A percentile compares a stretch with the other conserved stretches of the same genome.
Conservation (phyloP, 2,113 vertebrate species). For the Vulpes vulpes region DNA sequence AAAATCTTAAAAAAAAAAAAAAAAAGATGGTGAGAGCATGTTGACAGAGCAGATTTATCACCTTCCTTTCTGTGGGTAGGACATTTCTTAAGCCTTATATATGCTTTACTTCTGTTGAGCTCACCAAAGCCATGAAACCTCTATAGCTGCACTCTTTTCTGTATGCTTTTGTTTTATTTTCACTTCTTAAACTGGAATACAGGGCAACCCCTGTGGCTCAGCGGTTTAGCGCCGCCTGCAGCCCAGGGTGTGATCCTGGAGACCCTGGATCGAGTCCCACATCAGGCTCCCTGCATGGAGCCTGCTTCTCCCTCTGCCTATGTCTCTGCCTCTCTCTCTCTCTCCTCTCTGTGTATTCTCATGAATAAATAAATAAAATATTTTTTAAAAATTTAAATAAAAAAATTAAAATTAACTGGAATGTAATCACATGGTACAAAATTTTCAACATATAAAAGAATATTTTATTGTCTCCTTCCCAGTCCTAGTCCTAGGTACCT, state of each 20-base stretch:
- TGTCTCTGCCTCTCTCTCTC: too few species aligned
- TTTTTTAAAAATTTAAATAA: too few species aligned
- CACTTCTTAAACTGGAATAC: not conserved
- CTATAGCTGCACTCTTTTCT: not conserved
- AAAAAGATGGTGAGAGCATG: not conserved
- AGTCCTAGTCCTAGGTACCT: not conserved
- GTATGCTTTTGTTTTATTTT: constrained; percentile 7
- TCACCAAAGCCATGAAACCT: not conserved
- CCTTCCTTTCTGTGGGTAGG: not conserved
- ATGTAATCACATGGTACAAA: not conserved
- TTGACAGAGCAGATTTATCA: not conserved
- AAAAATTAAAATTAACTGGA: too few species aligned
- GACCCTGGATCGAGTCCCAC: too few species aligned
- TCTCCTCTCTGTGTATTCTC: too few species aligned
- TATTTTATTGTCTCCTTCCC: not conserved
- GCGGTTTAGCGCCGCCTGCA: too few species aligned
- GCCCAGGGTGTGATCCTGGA: too few species aligned
- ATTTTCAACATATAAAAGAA: not conserved
- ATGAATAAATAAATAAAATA: too few species aligned
- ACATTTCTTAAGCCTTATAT: not conserved
- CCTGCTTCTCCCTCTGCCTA: too few species aligned
- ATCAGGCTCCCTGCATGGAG: too few species aligned
- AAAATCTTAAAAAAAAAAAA: too few species aligned
- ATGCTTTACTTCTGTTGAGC: not conserved
- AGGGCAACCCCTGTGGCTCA: not conserved